Base-by-base conservation (phyloP, 2,888 invertebrate species). In the Caenorhabditis macrosperma region DNA sequence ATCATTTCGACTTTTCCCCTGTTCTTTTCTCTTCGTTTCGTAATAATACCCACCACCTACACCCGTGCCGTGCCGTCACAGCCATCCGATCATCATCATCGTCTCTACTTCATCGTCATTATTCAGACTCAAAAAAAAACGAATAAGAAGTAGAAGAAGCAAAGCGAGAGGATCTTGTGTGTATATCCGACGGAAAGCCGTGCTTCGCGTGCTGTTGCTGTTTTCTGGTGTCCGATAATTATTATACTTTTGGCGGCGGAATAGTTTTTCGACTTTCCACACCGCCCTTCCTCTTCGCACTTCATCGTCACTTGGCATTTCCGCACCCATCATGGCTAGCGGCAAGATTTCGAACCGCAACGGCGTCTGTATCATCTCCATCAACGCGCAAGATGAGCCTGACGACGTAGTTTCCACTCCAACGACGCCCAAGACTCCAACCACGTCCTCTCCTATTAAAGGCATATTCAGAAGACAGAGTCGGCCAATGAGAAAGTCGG, bases 401-500 rank as follows among this genome's bases (percentile, higher is more conserved):
- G 60, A 52, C 10, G 41, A 59, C 20, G 60, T 59, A 28, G 57
- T 55, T 57, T 44, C 55, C 46, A n/a, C 41, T 3, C 41, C 10
- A 7, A 35, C 54, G 44, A 60, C 60, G 12, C 28, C 69, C 9
- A 20, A 17, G 20, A 20, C 67, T 20, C 35, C 68, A 0, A 1
- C 30, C 7, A 35, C 46, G 33, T 33, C 46, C 10, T 79, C 79
- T 22, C 75, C 80, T 0, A 54, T 71, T 15, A 81, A 81, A 26
- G 80, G 76, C 20, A 76, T 81, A n/a, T 81, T 81, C 41, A 46
- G 80, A 50, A 24, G 80, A 38, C 80, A 81, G 50, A 76, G 76
- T 46, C 44, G 80, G 35, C 75, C 76, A 44, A 71, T 76, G 71
- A 10, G 80, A 17, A 81, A 81, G 26, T 72, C 76, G n/a, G 79